A percentile compares a stretch with the other conserved stretches of the same genome.
Evolutionary conservation across 2,888 invertebrate species (phyloP).

Genomic region (Cephonodes hylas): DNA sequence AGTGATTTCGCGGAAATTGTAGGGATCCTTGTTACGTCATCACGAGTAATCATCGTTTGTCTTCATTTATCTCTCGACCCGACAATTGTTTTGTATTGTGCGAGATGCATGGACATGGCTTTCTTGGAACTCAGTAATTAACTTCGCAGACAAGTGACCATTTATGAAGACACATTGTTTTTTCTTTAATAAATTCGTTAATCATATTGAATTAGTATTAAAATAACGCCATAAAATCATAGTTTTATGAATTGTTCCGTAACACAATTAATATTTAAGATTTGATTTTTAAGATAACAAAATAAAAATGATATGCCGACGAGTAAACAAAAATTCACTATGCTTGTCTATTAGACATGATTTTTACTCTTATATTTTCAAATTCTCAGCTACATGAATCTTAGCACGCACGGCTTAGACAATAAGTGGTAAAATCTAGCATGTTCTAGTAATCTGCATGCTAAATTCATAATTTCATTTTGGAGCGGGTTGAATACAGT

Average conservation of each 20-base stretch:
- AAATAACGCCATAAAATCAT: neutral
- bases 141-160: conserved; percentile 13
- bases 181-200: neutral
- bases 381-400: too few relatives aligned
- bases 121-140: neutral
- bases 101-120: conserved; percentile 2
- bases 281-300: neutral
- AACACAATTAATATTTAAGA: neutral
- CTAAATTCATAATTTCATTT: too few relatives aligned
- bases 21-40: conserved; percentile 16
- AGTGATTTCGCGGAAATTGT: conserved; percentile 26
- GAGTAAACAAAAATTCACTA: too few relatives aligned
- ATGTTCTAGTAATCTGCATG: too few relatives aligned
- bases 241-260: neutral
- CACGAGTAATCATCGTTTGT: conserved; percentile 19
- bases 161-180: neutral
- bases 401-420: too few relatives aligned
- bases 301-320: neutral
- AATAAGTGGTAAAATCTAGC: too few relatives aligned
- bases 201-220: neutral
- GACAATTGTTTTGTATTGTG: conserved; percentile 18
- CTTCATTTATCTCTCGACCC: conserved; percentile 20
- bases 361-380: too few relatives aligned
- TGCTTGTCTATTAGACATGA: too few relatives aligned
- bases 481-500: too few relatives aligned